Evolutionary conservation across 2,113 vertebrate genomes (phyloP), one percentile per base, ranked within the genome.

Genomic region (Sylvia atricapilla): DNA sequence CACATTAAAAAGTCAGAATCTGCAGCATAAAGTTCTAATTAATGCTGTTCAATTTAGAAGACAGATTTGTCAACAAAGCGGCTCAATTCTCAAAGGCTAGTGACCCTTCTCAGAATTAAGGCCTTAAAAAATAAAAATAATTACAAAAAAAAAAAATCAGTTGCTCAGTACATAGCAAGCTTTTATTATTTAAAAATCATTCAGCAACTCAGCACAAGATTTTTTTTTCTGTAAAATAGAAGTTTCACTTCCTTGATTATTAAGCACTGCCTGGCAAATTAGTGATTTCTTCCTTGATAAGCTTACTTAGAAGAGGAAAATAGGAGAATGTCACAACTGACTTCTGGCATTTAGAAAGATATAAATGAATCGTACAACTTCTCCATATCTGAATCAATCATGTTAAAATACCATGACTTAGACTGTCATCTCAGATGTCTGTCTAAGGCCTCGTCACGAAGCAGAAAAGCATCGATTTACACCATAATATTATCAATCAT

Each of bases 51-150:
- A 93, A 90, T 97, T 97, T 91, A 95, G 73, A 96, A 87, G 91
- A 96, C 78, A 94, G 87, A 96, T 96, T 94, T 96, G 96, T 97
- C 94, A 97, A 96, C 95, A 91, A 92, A 97, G 87, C 86, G 84
- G 86, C 73, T 98, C 94, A 75, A 43, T 95, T 96, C 93, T 93
- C 95, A 96, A 95, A 97, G 96, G 97, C 81, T 93, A 69, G 25
- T 90, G 93, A 97, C 96, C 95, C 84, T 95, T 96, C 86, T 95
- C 73, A 46, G 86, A 93, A 97, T 94, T 87, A 96, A 97, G 95
- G 92, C 90, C 96, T 97, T 92, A 91, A 94, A 70, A 50, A 66
- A 63, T 20, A 77, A 50, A 39, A 60, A 39, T 24, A 31, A 47
- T 25, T 27, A 1, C 1, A 76, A 52, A 86, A 78, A 76, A 52